Base-by-base conservation (phyloP, 2,797 vertebrate genomes). In the Rhinella marina region DNA sequence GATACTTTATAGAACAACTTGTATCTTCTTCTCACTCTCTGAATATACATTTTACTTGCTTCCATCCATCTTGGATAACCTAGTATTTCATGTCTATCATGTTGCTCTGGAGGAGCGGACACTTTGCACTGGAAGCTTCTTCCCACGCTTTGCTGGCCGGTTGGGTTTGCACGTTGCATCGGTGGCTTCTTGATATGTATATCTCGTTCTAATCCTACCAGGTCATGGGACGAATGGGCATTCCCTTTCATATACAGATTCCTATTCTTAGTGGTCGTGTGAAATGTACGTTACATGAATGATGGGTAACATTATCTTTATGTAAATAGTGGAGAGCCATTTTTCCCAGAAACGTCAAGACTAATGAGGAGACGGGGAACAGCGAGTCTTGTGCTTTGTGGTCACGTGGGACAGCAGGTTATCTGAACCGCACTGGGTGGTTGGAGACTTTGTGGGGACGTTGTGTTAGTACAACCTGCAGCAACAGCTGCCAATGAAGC, bases 291-390 rank as follows among this genome's bases (percentile, higher is more conserved):
- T 32, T 59, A 17, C 78, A 62, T 81, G 78, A 81, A 7, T 59
- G 57, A 81, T 81, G 78, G 75, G 56, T 81, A 32, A 81, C 7
- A 57, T 41, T 81, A 81, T 81, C 56, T 23, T 61, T 81, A 61
- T 81, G 29, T 61, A 81, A 81, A 81, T 61, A 81, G 19, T 61
- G 62, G 56, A 6, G 10, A 81, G 78, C 29, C 78, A 81, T 81
- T 41, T 21, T 81, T 81, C 56, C 56, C 78, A 80, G 56, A 61
- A 61, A 23, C 27, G n/a, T 10, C 7, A 79, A 23, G 57, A 62
- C 27, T 23, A 32, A 80, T 61, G 78, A 80, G 54, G 27, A 61
- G 78, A 32, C 56, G 56, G 29, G 56, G 73, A 77, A 54, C 11
- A 16, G 75, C 4, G 8, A 7, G 48, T n/a, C 2, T 50, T 6